Conservation (phyloP, 2,113 vertebrate genomes). For the Pardalotus punctatus region DNA sequence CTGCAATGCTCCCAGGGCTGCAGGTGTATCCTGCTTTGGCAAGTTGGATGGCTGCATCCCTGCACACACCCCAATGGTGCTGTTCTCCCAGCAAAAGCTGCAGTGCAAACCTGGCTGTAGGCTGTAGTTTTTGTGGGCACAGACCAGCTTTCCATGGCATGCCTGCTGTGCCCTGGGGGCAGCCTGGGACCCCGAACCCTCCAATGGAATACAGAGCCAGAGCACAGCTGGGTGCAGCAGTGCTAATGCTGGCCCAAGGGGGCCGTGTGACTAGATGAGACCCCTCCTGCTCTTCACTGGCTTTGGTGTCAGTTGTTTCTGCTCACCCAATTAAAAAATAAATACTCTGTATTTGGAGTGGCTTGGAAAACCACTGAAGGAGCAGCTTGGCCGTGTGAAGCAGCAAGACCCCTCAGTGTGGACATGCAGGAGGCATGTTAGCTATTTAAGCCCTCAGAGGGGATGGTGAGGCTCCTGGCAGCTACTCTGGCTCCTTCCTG, state of each 20-base stretch:
- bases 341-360: background rate
- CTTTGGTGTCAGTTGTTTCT: background rate
- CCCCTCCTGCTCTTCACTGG: background rate
- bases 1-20: background rate
- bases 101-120: background rate
- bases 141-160: background rate
- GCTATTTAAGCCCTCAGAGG: background rate
- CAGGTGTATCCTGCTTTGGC: background rate
- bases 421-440: background rate
- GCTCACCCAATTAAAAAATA: background rate
- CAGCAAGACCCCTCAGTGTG: accelerated
- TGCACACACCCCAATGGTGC: background rate
- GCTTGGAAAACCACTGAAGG: background rate
- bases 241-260: background rate
- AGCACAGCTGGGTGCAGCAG: background rate
- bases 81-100: background rate
- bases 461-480: background rate
- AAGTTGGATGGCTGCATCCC: background rate
- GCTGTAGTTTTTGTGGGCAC: background rate
- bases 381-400: background rate
- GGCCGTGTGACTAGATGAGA: background rate
- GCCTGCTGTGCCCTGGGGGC: background rate
- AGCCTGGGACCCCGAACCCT: background rate
- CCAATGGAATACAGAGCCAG: accelerated
- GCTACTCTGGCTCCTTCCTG: background rate